Evolutionary conservation across 2,888 invertebrate genomes (phyloP), one percentile per base, ranked within the genome.

Genomic region (Synergus itoensis): DNA sequence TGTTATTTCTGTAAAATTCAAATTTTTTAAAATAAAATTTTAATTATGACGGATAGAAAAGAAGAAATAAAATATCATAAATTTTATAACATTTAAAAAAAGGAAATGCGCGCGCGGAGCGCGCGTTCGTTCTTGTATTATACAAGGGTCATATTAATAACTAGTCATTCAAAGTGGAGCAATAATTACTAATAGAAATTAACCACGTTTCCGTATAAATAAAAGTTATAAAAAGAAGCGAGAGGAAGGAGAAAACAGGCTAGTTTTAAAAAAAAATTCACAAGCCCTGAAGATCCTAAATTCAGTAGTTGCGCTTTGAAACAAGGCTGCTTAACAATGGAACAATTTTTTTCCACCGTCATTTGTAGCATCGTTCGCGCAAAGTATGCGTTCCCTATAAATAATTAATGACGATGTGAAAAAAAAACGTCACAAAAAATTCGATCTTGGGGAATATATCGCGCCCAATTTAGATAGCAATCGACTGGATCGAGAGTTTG

Each of bases 401-500:
- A 53, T 53, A 48, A 73, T 53, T 73, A 48, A 73, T 73, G 36
- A 18, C n/a, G 16, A 48, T 69, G 69, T 16, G 28, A 69, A 69
- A 69, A 48, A 48, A 48, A 21, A 9, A 16, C 9, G n/a, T 48
- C 14, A 8, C 21, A 69, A 48, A 69, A 69, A 69, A 36, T 69
- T 69, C 28, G 48, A 48, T 48, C 48, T 18, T 69, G 21, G 28
- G 48, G 48, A 69, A 69, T 48, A 69, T 48, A 69, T 69, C 69
- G 45, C 28, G 69, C 48, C 36, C 53, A 73, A 73, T 53, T 73
- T 53, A 69, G 69, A 73, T 73, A 36, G 36, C 36, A 73, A 73
- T 73, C 53, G 36, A 73, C 28, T 48, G 48, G 36, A 48, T 73
- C 48, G 69, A 73, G 45, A 73, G 8, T 73, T 67, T 67, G 84